Conservation (phyloP, 2,888 invertebrate species). For the Arrhopalites spinosus region DNA sequence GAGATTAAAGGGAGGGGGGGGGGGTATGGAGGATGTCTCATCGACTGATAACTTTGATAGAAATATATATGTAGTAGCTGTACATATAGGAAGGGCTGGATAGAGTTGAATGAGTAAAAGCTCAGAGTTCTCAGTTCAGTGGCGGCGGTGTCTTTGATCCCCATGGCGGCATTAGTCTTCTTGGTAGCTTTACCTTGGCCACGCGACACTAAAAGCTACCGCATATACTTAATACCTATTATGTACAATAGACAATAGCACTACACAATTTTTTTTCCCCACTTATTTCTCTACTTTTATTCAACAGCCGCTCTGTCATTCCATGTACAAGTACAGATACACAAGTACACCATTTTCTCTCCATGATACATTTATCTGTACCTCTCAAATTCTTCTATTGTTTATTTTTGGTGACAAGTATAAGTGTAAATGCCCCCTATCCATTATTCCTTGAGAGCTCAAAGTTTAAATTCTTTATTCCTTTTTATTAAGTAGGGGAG, state of each 20-base stretch:
- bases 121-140: neutral
- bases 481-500: no score
- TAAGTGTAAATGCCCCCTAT: no score
- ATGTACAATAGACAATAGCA: neutral
- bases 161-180: slow-evolving; percentile 45
- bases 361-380: no score
- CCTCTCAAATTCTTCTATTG: no score
- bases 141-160: slow-evolving; percentile 43
- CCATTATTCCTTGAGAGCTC: no score
- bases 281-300: neutral
- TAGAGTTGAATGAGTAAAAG: neutral
- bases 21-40: no score
- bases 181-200: slow-evolving; percentile 45
- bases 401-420: no score
- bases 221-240: slow-evolving; percentile 24
- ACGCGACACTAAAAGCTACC: slow-evolving; percentile 43
- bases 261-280: no score
- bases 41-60: neutral
- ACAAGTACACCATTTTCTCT: no score
- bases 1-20: no score
- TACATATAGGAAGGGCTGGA: neutral
- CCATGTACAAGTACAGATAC: no score
- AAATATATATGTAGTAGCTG: neutral
- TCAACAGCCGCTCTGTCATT: slow-evolving; percentile 9
- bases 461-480: no score